Conservation (phyloP, 2,888 invertebrate species). For the Napeogenes sylphis region DNA sequence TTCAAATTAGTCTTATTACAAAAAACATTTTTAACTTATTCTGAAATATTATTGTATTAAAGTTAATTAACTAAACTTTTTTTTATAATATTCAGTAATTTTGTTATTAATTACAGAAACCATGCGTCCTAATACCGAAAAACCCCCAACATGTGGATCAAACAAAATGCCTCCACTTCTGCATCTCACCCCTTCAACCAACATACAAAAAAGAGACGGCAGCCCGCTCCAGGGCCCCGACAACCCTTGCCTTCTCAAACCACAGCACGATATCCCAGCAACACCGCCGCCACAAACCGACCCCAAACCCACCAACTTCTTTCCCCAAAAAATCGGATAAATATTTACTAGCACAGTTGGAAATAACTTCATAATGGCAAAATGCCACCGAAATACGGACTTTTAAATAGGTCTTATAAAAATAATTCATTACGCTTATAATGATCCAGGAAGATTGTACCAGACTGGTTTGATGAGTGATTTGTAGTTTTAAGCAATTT, state of each 20-base stretch:
- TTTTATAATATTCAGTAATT: too few species aligned
- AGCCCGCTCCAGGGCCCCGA: conserved; percentile 42
- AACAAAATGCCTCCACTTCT: conserved; percentile 51
- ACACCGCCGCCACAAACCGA: conserved; percentile 66
- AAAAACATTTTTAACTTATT: too few species aligned
- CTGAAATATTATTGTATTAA: too few species aligned
- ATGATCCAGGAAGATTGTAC: not conserved
- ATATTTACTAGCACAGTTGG: conserved; percentile 20
- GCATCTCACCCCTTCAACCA: conserved; percentile 60
- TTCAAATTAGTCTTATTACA: too few species aligned
- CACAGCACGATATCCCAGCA: conserved; percentile 66
- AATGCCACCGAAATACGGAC: conserved; percentile 63
- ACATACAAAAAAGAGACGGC: conserved; percentile 52
- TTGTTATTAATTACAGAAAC: conserved; percentile 25
- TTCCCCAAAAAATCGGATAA: conserved; percentile 67
- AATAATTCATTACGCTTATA: conserved; percentile 56
- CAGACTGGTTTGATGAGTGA: not conserved
- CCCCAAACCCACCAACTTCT: conserved; percentile 57
- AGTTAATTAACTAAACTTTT: too few species aligned
- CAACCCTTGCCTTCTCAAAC: conserved; percentile 62
- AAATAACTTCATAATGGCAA: conserved; percentile 51
- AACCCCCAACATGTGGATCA: conserved; percentile 59
- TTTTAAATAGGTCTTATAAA: conserved; percentile 58
- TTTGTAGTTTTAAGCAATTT: too few species aligned
- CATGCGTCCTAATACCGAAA: conserved; percentile 68